Conservation (phyloP, 2,113 vertebrate genomes). For the Vicugna pacos region DNA sequence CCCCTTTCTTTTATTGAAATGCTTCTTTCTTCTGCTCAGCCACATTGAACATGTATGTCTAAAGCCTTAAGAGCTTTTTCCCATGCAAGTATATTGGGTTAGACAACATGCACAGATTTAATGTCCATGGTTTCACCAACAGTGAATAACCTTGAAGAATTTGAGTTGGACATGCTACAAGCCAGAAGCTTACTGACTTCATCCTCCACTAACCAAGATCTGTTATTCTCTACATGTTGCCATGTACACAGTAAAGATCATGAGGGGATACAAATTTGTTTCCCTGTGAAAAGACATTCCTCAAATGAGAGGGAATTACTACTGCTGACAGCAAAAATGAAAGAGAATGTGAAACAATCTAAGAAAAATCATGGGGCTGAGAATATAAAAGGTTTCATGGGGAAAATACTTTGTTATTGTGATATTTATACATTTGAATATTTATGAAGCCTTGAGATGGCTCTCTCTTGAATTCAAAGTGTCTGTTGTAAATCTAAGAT, state of each 20-base stretch:
- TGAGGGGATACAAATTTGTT: background rate
- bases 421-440: slow-evolving; percentile 50
- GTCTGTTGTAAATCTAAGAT: background rate
- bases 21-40: background rate
- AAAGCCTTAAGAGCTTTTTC: background rate
- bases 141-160: background rate
- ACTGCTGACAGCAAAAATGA: background rate
- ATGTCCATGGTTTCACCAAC: background rate
- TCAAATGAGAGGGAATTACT: background rate
- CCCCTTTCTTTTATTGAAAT: background rate
- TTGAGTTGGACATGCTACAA: background rate
- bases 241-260: background rate
- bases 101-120: background rate
- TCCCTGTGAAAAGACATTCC: background rate
- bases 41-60: background rate
- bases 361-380: background rate
- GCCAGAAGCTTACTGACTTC: background rate
- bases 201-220: background rate
- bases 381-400: background rate
- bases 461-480: slow-evolving; percentile 42
- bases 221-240: background rate
- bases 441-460: slow-evolving; percentile 13
- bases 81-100: background rate
- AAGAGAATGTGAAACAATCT: background rate
- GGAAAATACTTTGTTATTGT: background rate